Evolutionary conservation across 1,140 invertebrate species (phyloP), one percentile per base, ranked within the genome.

Genomic region (Drosophila santomea): DNA sequence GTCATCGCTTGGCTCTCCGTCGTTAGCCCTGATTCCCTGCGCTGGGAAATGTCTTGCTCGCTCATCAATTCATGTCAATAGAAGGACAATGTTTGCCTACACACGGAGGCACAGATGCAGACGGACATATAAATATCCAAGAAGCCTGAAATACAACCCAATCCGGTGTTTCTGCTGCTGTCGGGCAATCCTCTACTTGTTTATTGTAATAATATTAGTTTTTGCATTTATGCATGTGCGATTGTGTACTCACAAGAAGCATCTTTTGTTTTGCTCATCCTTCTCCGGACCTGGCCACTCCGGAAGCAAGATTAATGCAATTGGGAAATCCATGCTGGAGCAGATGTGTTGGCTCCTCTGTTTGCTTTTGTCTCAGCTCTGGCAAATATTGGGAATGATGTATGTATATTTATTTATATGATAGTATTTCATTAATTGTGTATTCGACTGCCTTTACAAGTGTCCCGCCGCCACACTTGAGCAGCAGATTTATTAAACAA

Each of bases 171-270:
- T 23, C 25, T 25, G 32, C 60, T 39, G 57, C 43, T 48, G 25
- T 17, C 41, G n/a, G 25, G 57, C 23, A 48, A 47, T 32, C 43
- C 47, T 71, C 50, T 64, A 51, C 67, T 63, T 88, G 71, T 84
- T 88, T 88, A 63, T 73, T 62, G 64, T 80, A 76, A 89, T 83
- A 88, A 88, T 88, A 89, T 80, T 80, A 80, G 83, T 64, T 66
- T 82, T 69, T 72, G 83, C 67, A 79, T 82, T 85, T 76, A 76
- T 86, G 78, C 73, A 76, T 86, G 78, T 80, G 63, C 52, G 28
- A 48, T 50, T 67, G 58, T 44, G 38, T 76, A 15, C 62, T 69
- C 67, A 73, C 56, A 57, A 63, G 66, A 72, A 72, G 61, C 75
- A 69, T 74, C 74, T 67, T 76, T 81, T 85, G 73, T 78, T 81